Evolutionary conservation across 53 echinoderm and acorn worm species (phyloP), one percentile per base, ranked within the genome.

Genomic region (Temnopleurus reevesii): DNA sequence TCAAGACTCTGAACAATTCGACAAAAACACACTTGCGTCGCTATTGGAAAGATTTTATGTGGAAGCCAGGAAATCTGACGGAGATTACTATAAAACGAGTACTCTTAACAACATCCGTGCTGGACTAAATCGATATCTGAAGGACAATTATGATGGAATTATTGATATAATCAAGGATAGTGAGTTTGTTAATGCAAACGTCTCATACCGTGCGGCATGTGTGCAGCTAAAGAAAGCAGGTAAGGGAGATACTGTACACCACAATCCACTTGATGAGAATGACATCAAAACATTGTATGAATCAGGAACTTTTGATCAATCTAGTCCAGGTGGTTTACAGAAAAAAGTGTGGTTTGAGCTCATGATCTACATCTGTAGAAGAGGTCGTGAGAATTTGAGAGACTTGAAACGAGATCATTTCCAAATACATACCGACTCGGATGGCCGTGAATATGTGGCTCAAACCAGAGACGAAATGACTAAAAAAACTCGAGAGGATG

Each of bases 211-310:
- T 38, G 90, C 90, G 65, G 90, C 83, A 8, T 51, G 45, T 41
- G 82, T 82, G 12, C 82, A 90, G 76, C 54, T 90, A 34, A 90
- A 90, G 44, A 66, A 66, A 13, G 7, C 19, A 9, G 83, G 76
- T 17, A 90, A 83, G 71, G 90, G 90, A 2, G 55, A 66, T 71
- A n/a, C n/a, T n/a, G n/a, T n/a, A n/a, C 83, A 90, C 36, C 83
- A 90, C 38, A 47, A 83, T 21, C 17, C 82, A 18, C 18, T 90
- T 12, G 83, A 90, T 24, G 44, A 21, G 35, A 53, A 64, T 41
- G 71, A 90, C 45, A 81, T 90, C 23, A 31, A 1, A 9, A 36
- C 1, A 29, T 29, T 89, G 53, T 90, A 90, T 25, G 44, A 46
- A 2, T 89, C 89, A 6, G 89, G 54, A 18, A 76, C 53, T 2